A percentile compares a stretch with the other conserved stretches of the same genome.
Conservation (phyloP, 2,888 invertebrate species). For the Helleia helle region DNA sequence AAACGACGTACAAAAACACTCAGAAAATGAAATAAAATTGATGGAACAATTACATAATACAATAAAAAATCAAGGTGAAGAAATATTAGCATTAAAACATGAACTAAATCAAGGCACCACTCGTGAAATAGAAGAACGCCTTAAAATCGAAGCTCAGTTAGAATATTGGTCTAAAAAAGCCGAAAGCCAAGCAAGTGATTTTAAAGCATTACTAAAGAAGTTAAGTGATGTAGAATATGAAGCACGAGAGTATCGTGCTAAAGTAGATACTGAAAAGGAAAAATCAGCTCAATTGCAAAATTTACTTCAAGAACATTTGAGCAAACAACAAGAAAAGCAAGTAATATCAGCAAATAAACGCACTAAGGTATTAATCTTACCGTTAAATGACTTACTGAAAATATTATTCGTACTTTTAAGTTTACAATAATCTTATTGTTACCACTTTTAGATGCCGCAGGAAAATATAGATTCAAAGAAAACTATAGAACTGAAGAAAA, state of each 20-base stretch:
- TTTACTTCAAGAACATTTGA: slow-evolving; percentile 37
- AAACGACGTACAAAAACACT: slow-evolving; percentile 28
- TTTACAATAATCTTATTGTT: no score
- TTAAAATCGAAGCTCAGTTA: slow-evolving; percentile 46
- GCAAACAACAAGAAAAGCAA: slow-evolving; percentile 19
- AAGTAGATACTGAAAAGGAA: slow-evolving; percentile 43
- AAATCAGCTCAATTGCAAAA: slow-evolving; percentile 40
- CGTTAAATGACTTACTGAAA: no score
- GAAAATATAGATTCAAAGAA: slow-evolving; percentile 12
- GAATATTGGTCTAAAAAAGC: slow-evolving; percentile 44
- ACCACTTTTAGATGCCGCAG: slow-evolving; percentile 8
- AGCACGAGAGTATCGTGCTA: slow-evolving; percentile 42
- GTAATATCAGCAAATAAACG: slow-evolving; percentile 10
- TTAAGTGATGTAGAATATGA: slow-evolving; percentile 47
- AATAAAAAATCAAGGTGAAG: slow-evolving; percentile 65
- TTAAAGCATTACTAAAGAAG: slow-evolving; percentile 48
- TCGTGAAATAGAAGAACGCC: slow-evolving; percentile 36
- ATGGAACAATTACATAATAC: slow-evolving; percentile 54
- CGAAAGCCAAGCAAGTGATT: slow-evolving; percentile 51
- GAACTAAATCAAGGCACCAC: slow-evolving; percentile 49
- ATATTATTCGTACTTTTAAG: no score
- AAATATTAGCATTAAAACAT: slow-evolving; percentile 61
- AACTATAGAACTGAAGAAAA: slow-evolving; percentile 20
- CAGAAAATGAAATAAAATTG: slow-evolving; percentile 35
- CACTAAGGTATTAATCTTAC: slow-evolving; percentile 15